A percentile compares a stretch with the other conserved stretches of the same genome.
phyloP scores from a whole-genome alignment of 1,140 invertebrate species.

The Magallana ariakensis region DNA sequence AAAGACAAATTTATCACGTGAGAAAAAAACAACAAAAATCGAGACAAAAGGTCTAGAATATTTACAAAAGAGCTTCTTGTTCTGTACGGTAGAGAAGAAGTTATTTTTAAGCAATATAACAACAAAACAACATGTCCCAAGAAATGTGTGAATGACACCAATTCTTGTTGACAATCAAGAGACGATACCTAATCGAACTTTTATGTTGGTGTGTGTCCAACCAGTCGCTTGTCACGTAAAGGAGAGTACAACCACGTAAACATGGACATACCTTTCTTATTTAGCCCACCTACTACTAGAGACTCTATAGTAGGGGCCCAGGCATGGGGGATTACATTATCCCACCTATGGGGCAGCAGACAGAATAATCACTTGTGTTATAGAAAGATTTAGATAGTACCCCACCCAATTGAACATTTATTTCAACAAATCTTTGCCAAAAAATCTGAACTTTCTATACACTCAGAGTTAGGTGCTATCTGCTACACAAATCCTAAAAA shows the following conservation, averaged over 20 bases:
- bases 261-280: neutral
- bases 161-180: conserved; percentile 15
- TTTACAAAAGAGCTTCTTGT: too few relatives aligned
- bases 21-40: neutral
- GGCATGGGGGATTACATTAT: neutral
- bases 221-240: neutral
- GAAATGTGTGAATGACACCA: neutral
- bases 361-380: too few relatives aligned
- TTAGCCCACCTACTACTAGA: conserved; percentile 20
- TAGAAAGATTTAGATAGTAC: too few relatives aligned
- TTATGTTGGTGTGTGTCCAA: conserved; percentile 24
- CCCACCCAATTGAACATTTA: too few relatives aligned
- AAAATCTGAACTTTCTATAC: too few relatives aligned
- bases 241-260: neutral
- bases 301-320: neutral
- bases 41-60: neutral
- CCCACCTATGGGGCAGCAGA: too few relatives aligned
- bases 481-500: too few relatives aligned
- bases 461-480: too few relatives aligned
- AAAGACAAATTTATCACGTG: neutral
- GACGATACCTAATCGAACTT: conserved; percentile 27
- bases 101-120: conserved; percentile 7
- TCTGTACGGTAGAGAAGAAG: neutral
- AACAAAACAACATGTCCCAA: neutral
- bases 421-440: too few relatives aligned